phyloP scores from a whole-genome alignment of 1,140 invertebrate species.

The Ooceraea biroi region DNA sequence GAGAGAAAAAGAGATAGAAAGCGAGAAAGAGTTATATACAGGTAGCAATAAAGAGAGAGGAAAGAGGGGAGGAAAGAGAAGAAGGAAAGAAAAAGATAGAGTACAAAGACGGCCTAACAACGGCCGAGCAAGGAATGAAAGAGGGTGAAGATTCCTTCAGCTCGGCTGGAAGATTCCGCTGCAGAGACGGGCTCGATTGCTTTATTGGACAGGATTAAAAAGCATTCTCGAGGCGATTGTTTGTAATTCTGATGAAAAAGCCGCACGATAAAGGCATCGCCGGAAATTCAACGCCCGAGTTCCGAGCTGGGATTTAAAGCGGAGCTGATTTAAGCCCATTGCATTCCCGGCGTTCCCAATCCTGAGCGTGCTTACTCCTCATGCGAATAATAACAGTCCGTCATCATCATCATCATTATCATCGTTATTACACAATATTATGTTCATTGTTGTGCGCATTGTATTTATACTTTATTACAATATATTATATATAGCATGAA shows the following conservation, averaged over 20 bases:
- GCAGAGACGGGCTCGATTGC: slow-evolving; percentile 53
- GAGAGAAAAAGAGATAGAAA: slow-evolving; percentile 32
- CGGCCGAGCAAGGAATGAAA: slow-evolving; percentile 19
- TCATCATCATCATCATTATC: neutral
- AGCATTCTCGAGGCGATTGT: slow-evolving; percentile 72
- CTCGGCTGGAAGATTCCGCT: slow-evolving; percentile 4
- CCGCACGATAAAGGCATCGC: slow-evolving; percentile 54
- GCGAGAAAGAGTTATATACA: neutral
- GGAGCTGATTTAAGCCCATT: neutral
- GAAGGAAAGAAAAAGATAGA: neutral
- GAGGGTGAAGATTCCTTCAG: slow-evolving; percentile 45
- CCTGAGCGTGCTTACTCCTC: neutral
- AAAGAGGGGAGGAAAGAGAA: neutral
- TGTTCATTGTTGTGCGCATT: neutral
- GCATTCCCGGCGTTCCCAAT: neutral
- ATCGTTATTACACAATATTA: neutral
- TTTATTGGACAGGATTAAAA: slow-evolving; percentile 76
- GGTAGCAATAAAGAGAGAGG: slow-evolving; percentile 9
- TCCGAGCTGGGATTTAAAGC: slow-evolving; percentile 19
- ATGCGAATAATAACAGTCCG: neutral
- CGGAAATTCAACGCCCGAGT: slow-evolving; percentile 33
- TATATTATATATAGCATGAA: too few species aligned
- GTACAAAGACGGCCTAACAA: slow-evolving; percentile 28
- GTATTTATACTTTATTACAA: too few species aligned
- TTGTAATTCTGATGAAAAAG: slow-evolving; percentile 73